These are phyloP conservation scores for Leptopilina clavipes DNA, from an alignment of 1,140 invertebrate species.

Conservation along the genomic window DNA sequence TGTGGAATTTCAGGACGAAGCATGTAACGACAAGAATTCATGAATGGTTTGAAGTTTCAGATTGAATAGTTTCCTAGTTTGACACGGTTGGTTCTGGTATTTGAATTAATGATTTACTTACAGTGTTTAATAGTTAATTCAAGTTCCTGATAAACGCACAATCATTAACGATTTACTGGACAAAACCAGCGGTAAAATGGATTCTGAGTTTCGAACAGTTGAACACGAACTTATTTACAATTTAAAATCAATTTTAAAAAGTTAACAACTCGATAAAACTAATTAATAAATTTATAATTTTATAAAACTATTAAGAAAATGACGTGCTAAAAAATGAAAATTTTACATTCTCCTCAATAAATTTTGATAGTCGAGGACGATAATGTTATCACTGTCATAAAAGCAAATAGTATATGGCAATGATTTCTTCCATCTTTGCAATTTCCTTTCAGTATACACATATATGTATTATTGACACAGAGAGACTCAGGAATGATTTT, in stretches of 20 bases:
- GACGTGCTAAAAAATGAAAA: not conserved
- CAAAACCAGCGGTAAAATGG: too few relatives aligned
- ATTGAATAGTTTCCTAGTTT: constrained; percentile 7
- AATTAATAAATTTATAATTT: too few relatives aligned
- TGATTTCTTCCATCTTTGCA: not conserved
- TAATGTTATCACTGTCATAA: not conserved
- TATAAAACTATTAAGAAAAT: not conserved
- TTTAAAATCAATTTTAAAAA: too few relatives aligned
- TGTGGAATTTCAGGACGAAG: not conserved
- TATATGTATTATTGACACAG: not conserved
- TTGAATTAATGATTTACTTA: not conserved
- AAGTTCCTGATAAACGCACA: not conserved
- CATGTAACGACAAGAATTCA: not conserved
- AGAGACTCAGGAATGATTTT: not conserved
- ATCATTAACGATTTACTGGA: not conserved
- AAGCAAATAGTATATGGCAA: not conserved
- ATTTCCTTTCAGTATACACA: not conserved
- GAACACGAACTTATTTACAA: too few relatives aligned
- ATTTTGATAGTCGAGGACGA: not conserved
- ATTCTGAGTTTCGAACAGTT: too few relatives aligned
- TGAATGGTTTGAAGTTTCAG: not conserved
- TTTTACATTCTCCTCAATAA: not conserved
- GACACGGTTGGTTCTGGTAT: not conserved
- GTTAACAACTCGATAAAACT: too few relatives aligned
- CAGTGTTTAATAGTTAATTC: not conserved